Conservation (phyloP, 2,113 vertebrate genomes). For the Alectura lathami region DNA sequence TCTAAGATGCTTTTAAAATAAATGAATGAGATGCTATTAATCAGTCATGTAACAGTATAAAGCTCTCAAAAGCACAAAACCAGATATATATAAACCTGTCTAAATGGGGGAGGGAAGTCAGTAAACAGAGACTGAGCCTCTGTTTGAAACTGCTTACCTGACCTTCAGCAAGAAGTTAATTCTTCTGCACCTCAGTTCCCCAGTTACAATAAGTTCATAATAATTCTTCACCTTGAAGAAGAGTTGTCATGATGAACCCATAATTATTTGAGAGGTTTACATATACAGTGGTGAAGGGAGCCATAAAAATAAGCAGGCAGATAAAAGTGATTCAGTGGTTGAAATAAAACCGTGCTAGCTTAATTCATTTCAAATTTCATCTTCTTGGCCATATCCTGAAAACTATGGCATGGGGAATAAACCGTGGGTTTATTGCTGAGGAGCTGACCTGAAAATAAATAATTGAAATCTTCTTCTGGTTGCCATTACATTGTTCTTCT, state of each 20-base stretch:
- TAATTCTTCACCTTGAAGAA: neutral
- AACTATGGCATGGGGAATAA: neutral
- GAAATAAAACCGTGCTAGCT: neutral
- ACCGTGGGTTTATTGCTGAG: neutral
- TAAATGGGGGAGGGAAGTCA: neutral
- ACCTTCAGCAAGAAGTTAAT: neutral
- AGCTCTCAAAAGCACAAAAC: neutral
- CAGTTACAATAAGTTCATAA: neutral
- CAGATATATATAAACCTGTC: neutral
- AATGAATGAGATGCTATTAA: neutral
- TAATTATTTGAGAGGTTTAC: neutral
- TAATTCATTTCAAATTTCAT: neutral
- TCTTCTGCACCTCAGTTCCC: neutral
- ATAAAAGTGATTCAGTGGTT: neutral
- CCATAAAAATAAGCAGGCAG: neutral
- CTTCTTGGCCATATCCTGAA: neutral
- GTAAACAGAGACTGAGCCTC: neutral
- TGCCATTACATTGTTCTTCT: neutral
- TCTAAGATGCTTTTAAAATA: neutral
- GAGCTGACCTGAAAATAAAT: neutral
- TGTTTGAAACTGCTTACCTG: neutral
- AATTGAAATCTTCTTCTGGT: neutral
- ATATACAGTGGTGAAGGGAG: neutral
- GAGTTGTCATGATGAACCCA: neutral
- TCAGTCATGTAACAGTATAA: neutral